Base-by-base conservation (phyloP, 2,113 vertebrate genomes). In the Clupea harengus region DNA sequence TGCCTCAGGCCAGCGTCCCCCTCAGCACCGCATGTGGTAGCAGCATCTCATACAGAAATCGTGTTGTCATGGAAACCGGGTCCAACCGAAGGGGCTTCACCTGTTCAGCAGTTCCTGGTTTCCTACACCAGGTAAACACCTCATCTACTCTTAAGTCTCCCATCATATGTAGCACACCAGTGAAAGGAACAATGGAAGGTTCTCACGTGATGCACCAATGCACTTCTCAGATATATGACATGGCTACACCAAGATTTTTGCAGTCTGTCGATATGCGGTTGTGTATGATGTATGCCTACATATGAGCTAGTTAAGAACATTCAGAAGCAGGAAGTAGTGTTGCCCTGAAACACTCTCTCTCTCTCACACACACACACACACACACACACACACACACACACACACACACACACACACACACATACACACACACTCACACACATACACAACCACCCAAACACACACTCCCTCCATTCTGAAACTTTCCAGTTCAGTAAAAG, bases 11-110 rank as follows among this genome's bases (percentile, higher is more conserved):
- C 96, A 1, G 84, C 81, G 0, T 90, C 94, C 0, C 96, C 96
- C 0, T 88, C 91, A 15, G 91, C 94, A 81, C 96, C 95, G 0
- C 93, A 92, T 0, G 92, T 92, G 0, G 86, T 93, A 3, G 94
- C 95, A 22, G 93, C 96, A 89, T 96, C 96, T 17, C 94, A 96
- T 88, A 94, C 94, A 0, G 95, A 96, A 87, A 94, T 96, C 82
- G 94, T 95, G 0, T 82, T 97, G 2, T 96, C 95, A 39, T 97
- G 96, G 96, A 95, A 93, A 88, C 92, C 91, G 0, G 94, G 94
- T 60, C 81, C 22, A 11, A 93, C 84, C 0, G 89, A 94, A 86
- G 95, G 94, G 89, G 94, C 94, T 86, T 90, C 94, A 82, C 93
- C 94, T 3, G 72, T 95, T 84, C 93, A 89, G 87, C 93, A 94